phyloP scores from a whole-genome alignment of 2,797 vertebrate species.

The Arnoldichthys spilopterus region DNA sequence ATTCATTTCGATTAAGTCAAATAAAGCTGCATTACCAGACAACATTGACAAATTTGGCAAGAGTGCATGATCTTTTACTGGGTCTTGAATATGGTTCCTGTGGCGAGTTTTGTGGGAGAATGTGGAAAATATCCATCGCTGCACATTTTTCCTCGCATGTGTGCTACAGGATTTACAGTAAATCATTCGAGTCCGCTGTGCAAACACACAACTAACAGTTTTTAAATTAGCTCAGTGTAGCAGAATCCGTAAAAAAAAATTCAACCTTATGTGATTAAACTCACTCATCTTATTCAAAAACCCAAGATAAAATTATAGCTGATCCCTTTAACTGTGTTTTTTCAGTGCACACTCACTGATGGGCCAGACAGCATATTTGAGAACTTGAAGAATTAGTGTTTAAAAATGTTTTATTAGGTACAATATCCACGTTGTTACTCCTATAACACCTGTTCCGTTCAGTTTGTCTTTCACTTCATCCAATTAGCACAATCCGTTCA shows the following conservation, averaged over 20 bases:
- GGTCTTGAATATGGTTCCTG: neutral
- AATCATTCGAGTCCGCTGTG: slow-evolving; percentile 1
- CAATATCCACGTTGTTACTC: no score
- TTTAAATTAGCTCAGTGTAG: slow-evolving; percentile 27
- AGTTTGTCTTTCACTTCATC: no score
- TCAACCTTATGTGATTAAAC: slow-evolving; percentile 10
- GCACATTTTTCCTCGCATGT: neutral
- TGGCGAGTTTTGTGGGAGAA: neutral
- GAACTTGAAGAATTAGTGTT: neutral
- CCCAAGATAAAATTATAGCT: slow-evolving; percentile 9
- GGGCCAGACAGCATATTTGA: neutral
- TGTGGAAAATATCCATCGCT: neutral
- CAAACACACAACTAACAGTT: slow-evolving; percentile 3
- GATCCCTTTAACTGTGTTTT: neutral
- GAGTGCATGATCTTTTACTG: neutral
- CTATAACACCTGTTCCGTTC: no score
- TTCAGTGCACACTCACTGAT: neutral
- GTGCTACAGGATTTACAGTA: slow-evolving; percentile 30
- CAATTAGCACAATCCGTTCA: no score
- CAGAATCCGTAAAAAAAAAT: slow-evolving; percentile 11
- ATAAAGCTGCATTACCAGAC: no score
- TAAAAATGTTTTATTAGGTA: neutral
- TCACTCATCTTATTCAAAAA: slow-evolving; percentile 17
- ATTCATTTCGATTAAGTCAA: no score
- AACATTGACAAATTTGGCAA: no score